Base-by-base conservation (phyloP, 2,113 vertebrate species). In the Macaca mulatta region DNA sequence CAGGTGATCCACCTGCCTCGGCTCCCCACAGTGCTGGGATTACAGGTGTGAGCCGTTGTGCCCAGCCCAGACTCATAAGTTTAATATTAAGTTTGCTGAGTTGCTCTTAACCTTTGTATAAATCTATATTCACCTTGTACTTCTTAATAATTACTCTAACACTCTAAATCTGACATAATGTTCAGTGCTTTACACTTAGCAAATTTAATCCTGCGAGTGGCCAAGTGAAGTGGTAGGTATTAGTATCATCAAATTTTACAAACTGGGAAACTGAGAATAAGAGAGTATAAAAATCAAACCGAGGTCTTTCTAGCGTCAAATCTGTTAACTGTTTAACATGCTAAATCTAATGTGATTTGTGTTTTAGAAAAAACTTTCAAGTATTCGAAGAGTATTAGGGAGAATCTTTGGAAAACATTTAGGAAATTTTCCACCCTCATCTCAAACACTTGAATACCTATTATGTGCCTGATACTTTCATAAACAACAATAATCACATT, bases 71-170 rank as follows among this genome's bases (percentile, higher is more conserved):
- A 83, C 67, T 86, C n/a, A 74, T 9, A 95, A 79, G 27, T 93
- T 94, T 94, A 74, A 38, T 74, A 23, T 80, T 92, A 88, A 70
- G 23, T 84, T 89, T 61, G 20, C 57, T 77, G 83, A 96, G 9
- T 89, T 95, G 38, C 40, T 90, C 27, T 94, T 79, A 74, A 93
- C 8, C 6, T 77, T 97, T 97, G 16, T 97, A 43, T 94, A 89
- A 82, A 80, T 92, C 48, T 96, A 5, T 89, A 92, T 89, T 95
- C 2, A 88, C 52, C 22, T 78, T 96, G 35, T 2, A 57, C 22
- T 94, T 79, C 40, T 87, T 88, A 79, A 22, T 90, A 20, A 8
- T 93, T 96, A 59, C n/a, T 92, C 22, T 92, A 64, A 30, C 61
- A 64, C 27, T 64, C 61, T 64, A 64, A 96, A 90, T 11, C 59